Conservation (phyloP, 2,888 invertebrate genomes). For the Amiota communis region DNA sequence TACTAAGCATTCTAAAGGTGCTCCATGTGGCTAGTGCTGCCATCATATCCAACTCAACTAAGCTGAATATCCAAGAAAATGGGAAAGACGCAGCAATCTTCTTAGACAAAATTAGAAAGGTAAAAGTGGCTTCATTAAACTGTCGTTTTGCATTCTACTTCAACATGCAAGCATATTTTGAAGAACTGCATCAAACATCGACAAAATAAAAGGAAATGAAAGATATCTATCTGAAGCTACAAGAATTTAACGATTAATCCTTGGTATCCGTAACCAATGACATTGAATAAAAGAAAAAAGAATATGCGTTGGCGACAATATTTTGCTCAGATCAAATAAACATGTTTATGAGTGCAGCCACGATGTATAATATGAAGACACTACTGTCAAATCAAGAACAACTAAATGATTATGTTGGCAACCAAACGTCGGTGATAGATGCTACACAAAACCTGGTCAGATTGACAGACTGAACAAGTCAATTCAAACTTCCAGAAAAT, state of each 20-base stretch:
- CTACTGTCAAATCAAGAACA: neutral
- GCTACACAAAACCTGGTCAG: neutral
- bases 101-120: neutral
- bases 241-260: neutral
- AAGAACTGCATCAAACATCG: neutral
- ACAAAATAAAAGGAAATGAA: neutral
- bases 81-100: neutral
- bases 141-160: too few relatives aligned
- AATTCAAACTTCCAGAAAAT: neutral
- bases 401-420: neutral
- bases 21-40: neutral
- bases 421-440: constrained; percentile 7
- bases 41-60: neutral
- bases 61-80: neutral
- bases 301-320: neutral
- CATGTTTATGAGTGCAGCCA: neutral
- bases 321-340: neutral
- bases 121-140: too few relatives aligned
- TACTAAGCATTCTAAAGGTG: neutral
- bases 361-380: constrained; percentile 3
- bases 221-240: neutral
- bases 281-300: constrained; percentile 6
- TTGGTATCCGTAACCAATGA: neutral
- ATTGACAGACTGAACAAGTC: too few relatives aligned
- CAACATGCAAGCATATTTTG: constrained; percentile 1